Percentiles rank a stretch among this genome's conserved stretches.
phyloP scores from a whole-genome alignment of 2,888 invertebrate species.

The Meta bourneti region DNA sequence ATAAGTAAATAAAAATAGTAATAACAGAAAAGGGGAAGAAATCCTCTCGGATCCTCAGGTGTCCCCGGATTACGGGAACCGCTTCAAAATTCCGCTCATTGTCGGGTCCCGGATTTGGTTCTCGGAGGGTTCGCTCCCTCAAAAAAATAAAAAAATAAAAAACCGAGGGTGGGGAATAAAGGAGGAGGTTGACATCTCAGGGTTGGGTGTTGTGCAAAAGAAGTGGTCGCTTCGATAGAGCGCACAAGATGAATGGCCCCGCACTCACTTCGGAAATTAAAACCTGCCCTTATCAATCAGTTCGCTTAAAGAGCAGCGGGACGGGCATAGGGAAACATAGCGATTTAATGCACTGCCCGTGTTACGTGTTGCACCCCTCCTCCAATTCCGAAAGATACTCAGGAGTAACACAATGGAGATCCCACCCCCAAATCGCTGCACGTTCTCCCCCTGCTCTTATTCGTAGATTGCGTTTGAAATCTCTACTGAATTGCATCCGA shows the following conservation, averaged over 20 bases:
- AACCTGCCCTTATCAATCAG: conserved; percentile 76
- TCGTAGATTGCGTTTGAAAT: conserved; percentile 4
- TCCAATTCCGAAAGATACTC: not conserved
- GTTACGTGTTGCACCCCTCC: conserved; percentile 49
- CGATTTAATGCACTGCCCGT: conserved; percentile 73
- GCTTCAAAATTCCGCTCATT: conserved; percentile 71
- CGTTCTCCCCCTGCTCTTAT: not conserved
- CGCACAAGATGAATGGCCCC: conserved; percentile 62
- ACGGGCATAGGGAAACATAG: conserved; percentile 47
- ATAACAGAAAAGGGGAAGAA: conserved; percentile 41
- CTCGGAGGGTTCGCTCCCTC: not conserved
- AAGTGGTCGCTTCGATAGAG: conserved; percentile 65
- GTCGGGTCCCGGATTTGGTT: conserved; percentile 57
- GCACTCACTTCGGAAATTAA: conserved; percentile 76
- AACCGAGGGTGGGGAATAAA: conserved; percentile 14
- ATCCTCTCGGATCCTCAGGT: conserved; percentile 69
- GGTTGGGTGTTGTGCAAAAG: conserved; percentile 32
- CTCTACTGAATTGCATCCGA: not conserved
- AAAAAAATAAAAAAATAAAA: not conserved
- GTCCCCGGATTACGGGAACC: conserved; percentile 66
- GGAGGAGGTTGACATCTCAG: conserved; percentile 44
- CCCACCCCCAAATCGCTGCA: conserved; percentile 6
- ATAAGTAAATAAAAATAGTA: conserved; percentile 74
- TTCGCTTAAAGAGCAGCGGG: conserved; percentile 43
- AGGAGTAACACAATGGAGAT: conserved; percentile 47